These are phyloP conservation scores for Brachionus manjavacas DNA, from an alignment of 1,140 invertebrate genomes.

Conservation along the genomic window DNA sequence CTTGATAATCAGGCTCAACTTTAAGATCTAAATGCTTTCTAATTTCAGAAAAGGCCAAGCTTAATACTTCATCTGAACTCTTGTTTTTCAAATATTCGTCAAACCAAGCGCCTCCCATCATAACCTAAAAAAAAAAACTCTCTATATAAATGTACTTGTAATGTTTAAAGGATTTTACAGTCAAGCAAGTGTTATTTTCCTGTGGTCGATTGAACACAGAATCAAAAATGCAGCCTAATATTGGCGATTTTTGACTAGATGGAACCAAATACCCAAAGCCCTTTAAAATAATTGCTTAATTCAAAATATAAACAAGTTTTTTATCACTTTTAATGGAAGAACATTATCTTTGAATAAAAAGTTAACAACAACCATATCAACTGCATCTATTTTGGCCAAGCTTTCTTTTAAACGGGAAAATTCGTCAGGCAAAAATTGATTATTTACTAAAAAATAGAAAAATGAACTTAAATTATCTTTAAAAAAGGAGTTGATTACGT, in stretches of 20 bases:
- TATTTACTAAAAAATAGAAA: not conserved
- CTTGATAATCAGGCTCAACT: conserved; percentile 14
- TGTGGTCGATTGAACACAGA: conserved; percentile 20
- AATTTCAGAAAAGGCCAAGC: not conserved
- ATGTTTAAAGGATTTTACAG: not conserved
- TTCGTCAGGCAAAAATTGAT: conserved; percentile 2
- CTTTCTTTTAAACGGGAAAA: not conserved
- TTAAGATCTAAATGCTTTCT: conserved; percentile 11
- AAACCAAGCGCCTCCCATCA: conserved; percentile 40
- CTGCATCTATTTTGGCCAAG: conserved; percentile 26
- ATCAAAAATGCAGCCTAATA: conserved; percentile 37
- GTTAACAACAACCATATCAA: conserved; percentile 29
- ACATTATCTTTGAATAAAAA: conserved; percentile 19
- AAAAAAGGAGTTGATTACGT: not conserved
- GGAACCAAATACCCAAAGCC: conserved; percentile 41
- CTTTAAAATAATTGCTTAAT: not conserved
- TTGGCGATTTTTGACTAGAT: conserved; percentile 26
- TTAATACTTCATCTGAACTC: not conserved
- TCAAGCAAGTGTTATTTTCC: conserved; percentile 18
- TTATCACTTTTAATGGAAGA: conserved; percentile 12
- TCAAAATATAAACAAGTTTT: not conserved
- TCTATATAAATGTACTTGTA: not conserved
- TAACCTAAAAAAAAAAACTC: not conserved
- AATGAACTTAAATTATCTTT: not conserved
- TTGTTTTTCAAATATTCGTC: conserved; percentile 27